A percentile compares a stretch with the other conserved stretches of the same genome.
phyloP scores from a whole-genome alignment of 2,797 vertebrate species.

The Morelia viridis region DNA sequence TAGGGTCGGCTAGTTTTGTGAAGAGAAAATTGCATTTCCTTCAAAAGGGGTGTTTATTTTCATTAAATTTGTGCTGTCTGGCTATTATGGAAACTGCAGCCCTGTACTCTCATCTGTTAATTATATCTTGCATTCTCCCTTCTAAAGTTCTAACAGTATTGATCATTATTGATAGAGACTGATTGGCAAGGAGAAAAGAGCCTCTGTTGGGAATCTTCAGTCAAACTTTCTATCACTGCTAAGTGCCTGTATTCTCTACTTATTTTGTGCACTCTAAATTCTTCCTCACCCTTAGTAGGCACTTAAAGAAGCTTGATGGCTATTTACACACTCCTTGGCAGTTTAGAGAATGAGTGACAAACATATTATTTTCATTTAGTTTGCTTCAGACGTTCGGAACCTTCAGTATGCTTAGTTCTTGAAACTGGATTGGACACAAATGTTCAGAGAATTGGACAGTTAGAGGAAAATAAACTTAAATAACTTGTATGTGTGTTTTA shows the following conservation, averaged over 20 bases:
- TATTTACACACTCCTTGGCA: neutral
- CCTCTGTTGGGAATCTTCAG: neutral
- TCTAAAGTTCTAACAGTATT: neutral
- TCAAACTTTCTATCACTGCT: neutral
- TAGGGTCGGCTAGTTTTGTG: neutral
- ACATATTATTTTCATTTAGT: neutral
- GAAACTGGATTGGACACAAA: neutral
- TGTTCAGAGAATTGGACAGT: neutral
- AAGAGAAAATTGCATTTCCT: neutral
- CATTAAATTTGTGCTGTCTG: neutral
- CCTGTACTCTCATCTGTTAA: neutral
- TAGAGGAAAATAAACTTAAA: neutral
- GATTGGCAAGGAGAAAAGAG: neutral
- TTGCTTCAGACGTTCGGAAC: neutral
- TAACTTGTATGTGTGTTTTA: neutral
- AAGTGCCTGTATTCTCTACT: neutral
- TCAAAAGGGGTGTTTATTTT: neutral
- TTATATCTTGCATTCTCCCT: neutral
- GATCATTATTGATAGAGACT: neutral
- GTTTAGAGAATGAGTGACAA: neutral
- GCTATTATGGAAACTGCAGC: neutral
- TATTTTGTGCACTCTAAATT: neutral
- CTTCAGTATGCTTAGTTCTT: neutral
- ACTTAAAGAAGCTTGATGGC: neutral
- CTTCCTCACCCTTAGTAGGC: neutral